phyloP scores from a whole-genome alignment of 2,113 vertebrate genomes.

The Trematocara variabile region DNA sequence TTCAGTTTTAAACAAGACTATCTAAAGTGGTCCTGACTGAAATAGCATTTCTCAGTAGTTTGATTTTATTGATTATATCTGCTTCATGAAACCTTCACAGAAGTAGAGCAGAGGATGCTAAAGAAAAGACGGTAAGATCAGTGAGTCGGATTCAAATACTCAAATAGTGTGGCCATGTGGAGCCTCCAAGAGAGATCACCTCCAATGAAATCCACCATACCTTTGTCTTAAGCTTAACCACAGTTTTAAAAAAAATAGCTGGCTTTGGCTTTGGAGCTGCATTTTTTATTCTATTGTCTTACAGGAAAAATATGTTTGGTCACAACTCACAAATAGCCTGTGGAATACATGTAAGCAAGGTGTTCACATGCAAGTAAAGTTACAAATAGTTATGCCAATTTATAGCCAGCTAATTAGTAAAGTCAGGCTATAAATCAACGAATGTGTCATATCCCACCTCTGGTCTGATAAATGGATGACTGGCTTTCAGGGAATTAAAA shows the following conservation, averaged over 20 bases:
- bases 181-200: not conserved
- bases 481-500: slow-evolving; percentile 1
- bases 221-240: not conserved
- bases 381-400: not conserved
- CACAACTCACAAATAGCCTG: not conserved
- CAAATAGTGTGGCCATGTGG: not conserved
- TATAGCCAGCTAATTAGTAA: slow-evolving; percentile 6
- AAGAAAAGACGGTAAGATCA: not conserved
- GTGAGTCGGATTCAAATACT: not conserved
- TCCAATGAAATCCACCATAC: not conserved
- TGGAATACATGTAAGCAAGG: not conserved
- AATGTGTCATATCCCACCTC: not conserved
- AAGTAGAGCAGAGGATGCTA: not conserved
- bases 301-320: not conserved
- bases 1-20: not conserved
- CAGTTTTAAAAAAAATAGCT: not conserved
- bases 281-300: not conserved
- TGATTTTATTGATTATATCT: not conserved
- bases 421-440: slow-evolving; percentile 1
- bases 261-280: not conserved
- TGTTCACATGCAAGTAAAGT: not conserved
- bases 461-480: not conserved
- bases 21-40: not conserved
- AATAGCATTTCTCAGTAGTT: not conserved
- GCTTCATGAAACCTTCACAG: not conserved